Evolutionary conservation across 1,140 invertebrate species (phyloP).

Genomic region (Brachystomella parvula): DNA sequence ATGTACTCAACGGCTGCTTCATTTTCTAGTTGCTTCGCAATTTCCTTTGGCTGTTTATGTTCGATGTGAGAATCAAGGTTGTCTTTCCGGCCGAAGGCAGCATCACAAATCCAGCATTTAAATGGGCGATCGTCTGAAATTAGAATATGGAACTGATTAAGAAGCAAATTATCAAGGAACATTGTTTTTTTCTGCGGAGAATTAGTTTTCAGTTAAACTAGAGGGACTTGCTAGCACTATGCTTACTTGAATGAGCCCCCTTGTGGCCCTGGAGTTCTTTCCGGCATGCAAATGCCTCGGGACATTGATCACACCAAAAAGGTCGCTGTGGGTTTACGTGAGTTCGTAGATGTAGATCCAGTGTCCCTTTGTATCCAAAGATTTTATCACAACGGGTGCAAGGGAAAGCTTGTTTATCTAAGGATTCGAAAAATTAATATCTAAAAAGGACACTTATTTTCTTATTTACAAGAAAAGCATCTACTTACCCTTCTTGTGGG

Average conservation of each 20-base stretch:
- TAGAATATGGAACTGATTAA: too few relatives aligned
- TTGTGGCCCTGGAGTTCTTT: slow-evolving; percentile 51
- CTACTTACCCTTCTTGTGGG: slow-evolving; percentile 41
- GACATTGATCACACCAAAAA: slow-evolving; percentile 47
- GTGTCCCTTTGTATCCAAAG: slow-evolving; percentile 47
- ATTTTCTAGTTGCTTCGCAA: too few relatives aligned
- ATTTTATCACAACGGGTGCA: slow-evolving; percentile 50
- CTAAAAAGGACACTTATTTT: not conserved
- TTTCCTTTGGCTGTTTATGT: too few relatives aligned
- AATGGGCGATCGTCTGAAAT: too few relatives aligned
- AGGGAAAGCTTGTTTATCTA: slow-evolving; percentile 50
- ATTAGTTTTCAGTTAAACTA: too few relatives aligned
- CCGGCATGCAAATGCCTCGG: slow-evolving; percentile 48
- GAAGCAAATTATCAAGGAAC: too few relatives aligned
- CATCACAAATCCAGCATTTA: too few relatives aligned
- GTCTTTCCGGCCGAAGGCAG: too few relatives aligned
- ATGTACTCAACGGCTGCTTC: too few relatives aligned
- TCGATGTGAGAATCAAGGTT: too few relatives aligned
- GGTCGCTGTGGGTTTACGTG: slow-evolving; percentile 43
- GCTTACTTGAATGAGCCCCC: slow-evolving; percentile 48
- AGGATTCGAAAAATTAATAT: slow-evolving; percentile 19
- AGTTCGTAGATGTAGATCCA: slow-evolving; percentile 41
- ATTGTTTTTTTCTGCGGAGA: too few relatives aligned
- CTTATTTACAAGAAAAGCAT: not conserved
- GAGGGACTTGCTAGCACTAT: too few relatives aligned